Percentiles rank a stretch among this genome's conserved stretches.
phyloP scores from a whole-genome alignment of 2,888 invertebrate species.

The Caenorhabditis sp. region DNA sequence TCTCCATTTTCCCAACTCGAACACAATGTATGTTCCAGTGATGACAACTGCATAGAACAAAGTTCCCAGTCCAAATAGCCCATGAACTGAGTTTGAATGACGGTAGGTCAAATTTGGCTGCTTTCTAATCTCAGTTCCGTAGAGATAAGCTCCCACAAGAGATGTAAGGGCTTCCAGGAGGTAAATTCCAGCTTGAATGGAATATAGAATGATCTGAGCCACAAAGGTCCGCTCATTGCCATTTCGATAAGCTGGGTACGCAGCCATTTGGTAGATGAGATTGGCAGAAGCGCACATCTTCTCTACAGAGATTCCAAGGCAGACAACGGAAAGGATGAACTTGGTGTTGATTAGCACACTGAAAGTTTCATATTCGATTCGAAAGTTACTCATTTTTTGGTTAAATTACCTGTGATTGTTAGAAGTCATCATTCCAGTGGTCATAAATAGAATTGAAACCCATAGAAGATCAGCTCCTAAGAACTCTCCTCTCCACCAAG shows the following conservation, averaged over 20 bases:
- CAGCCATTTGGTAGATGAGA: slow-evolving; percentile 80
- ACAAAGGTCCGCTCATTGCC: slow-evolving; percentile 70
- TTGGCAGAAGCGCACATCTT: slow-evolving; percentile 79
- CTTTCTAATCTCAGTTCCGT: slow-evolving; percentile 70
- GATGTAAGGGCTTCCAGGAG: slow-evolving; percentile 73
- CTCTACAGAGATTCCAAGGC: slow-evolving; percentile 77
- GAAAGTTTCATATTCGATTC: too few species aligned
- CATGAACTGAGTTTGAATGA: slow-evolving; percentile 71
- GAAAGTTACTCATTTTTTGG: too few species aligned
- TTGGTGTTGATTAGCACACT: slow-evolving; percentile 74
- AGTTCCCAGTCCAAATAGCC: slow-evolving; percentile 78
- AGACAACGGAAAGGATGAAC: slow-evolving; percentile 76
- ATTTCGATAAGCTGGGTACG: slow-evolving; percentile 72
- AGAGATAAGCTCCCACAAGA: slow-evolving; percentile 71
- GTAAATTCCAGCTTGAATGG: slow-evolving; percentile 74
- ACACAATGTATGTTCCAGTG: slow-evolving; percentile 81
- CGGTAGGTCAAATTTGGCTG: slow-evolving; percentile 69
- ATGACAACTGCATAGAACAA: slow-evolving; percentile 80
- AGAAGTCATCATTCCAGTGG: slow-evolving; percentile 76
- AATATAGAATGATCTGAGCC: slow-evolving; percentile 79
- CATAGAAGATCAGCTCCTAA: slow-evolving; percentile 81
- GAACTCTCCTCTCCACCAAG: slow-evolving; percentile 81
- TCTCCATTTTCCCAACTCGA: slow-evolving; percentile 82
- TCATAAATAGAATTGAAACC: slow-evolving; percentile 78
- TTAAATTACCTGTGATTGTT: too few species aligned